Conservation (phyloP, 2,113 vertebrate species). For the Psephotus haematonotus region DNA sequence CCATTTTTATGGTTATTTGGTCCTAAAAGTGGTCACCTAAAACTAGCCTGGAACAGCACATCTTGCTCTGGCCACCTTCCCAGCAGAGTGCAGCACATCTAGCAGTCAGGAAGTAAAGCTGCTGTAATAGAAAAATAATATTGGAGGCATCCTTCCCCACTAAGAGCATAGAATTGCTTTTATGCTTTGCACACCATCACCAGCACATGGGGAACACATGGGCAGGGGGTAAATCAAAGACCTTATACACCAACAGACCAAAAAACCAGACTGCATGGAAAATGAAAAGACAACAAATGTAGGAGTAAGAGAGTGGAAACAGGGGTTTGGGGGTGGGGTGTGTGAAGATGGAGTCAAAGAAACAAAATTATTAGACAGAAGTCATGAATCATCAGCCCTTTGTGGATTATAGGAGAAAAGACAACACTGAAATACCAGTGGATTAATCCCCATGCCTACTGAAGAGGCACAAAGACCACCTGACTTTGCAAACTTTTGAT, state of each 20-base stretch:
- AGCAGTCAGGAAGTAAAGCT: neutral
- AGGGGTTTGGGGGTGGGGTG: neutral
- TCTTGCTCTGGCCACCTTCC: constrained; percentile 26
- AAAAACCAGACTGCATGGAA: neutral
- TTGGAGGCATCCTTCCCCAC: neutral
- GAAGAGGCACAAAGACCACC: neutral
- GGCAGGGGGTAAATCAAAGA: neutral
- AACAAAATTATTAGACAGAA: neutral
- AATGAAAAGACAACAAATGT: neutral
- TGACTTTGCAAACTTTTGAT: neutral
- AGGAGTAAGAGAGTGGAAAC: neutral
- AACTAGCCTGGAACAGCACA: neutral
- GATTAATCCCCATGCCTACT: neutral
- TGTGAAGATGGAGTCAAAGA: neutral
- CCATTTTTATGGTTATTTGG: neutral
- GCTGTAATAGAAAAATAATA: neutral
- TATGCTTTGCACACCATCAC: neutral
- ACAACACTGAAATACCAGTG: neutral
- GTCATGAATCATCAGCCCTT: neutral
- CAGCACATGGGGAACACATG: accelerated
- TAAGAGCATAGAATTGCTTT: neutral
- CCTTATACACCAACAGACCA: neutral
- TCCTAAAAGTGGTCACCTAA: constrained; percentile 4
- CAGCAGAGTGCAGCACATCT: neutral
- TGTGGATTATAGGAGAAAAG: neutral